Conservation (phyloP, 2,113 vertebrate genomes). For the Ptilorrhoa leucosticta region DNA sequence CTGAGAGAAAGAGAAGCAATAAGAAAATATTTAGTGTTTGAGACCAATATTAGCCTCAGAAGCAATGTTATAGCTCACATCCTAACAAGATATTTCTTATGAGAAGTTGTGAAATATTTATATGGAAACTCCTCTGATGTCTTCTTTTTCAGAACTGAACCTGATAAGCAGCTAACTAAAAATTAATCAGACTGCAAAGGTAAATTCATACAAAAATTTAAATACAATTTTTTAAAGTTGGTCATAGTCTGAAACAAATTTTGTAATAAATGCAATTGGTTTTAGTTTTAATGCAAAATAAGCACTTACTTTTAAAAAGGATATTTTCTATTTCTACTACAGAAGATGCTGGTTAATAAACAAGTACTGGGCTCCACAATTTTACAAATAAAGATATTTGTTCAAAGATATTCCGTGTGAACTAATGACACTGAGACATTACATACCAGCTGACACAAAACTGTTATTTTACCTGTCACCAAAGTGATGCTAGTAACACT, state of each 20-base stretch:
- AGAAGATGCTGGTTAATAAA: neutral
- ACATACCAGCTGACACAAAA: neutral
- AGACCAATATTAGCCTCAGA: neutral
- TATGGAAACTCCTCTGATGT: neutral
- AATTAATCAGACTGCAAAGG: neutral
- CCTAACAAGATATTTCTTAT: neutral
- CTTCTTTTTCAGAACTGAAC: neutral
- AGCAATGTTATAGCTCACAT: neutral
- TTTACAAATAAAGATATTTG: neutral
- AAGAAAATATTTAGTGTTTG: neutral
- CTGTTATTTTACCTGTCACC: neutral
- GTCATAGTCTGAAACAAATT: neutral
- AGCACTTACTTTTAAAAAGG: neutral
- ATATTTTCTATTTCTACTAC: neutral
- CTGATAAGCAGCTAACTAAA: neutral
- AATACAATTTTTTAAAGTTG: neutral
- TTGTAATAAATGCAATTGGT: neutral
- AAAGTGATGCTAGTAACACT: neutral
- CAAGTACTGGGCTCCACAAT: neutral
- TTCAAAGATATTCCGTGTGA: neutral
- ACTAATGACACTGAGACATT: neutral
- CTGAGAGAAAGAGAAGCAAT: neutral
- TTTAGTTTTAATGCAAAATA: neutral
- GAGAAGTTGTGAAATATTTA: neutral
- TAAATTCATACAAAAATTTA: neutral